A percentile compares a stretch with the other conserved stretches of the same genome.
Evolutionary conservation across 2,113 vertebrate genomes (phyloP).

Genomic region (Apeltes quadracus): DNA sequence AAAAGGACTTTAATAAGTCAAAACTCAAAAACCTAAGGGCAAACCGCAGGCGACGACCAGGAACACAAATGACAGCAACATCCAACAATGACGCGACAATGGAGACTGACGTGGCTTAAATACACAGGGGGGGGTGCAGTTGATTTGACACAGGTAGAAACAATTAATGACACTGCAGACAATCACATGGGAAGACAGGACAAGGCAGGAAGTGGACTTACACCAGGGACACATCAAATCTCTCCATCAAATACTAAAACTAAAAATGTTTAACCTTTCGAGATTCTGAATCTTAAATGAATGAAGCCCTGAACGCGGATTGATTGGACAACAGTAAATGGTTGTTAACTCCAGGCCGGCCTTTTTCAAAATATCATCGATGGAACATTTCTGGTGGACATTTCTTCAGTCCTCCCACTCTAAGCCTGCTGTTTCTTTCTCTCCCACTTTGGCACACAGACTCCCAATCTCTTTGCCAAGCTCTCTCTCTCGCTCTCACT

Average conservation of each 20-base stretch:
- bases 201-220: too few relatives aligned
- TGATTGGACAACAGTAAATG: neutral
- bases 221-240: too few relatives aligned
- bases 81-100: too few relatives aligned
- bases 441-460: conserved; percentile 35
- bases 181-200: too few relatives aligned
- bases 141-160: too few relatives aligned
- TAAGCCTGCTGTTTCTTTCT: conserved; percentile 49
- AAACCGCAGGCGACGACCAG: too few relatives aligned
- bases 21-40: too few relatives aligned
- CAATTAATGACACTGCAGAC: too few relatives aligned
- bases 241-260: neutral
- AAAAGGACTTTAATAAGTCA: too few relatives aligned
- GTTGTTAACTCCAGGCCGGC: neutral
- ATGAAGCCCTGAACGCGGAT: neutral
- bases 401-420: conserved; percentile 55
- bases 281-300: neutral
- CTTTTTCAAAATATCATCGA: neutral
- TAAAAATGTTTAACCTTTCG: neutral
- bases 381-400: conserved; percentile 24
- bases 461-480: conserved; percentile 28
- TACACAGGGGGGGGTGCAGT: too few relatives aligned
- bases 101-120: too few relatives aligned
- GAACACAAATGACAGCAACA: too few relatives aligned
- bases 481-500: conserved; percentile 9